Evolutionary conservation across 2,797 vertebrate species (phyloP), one percentile per base, ranked within the genome.

Genomic region (Chelon labrosus): DNA sequence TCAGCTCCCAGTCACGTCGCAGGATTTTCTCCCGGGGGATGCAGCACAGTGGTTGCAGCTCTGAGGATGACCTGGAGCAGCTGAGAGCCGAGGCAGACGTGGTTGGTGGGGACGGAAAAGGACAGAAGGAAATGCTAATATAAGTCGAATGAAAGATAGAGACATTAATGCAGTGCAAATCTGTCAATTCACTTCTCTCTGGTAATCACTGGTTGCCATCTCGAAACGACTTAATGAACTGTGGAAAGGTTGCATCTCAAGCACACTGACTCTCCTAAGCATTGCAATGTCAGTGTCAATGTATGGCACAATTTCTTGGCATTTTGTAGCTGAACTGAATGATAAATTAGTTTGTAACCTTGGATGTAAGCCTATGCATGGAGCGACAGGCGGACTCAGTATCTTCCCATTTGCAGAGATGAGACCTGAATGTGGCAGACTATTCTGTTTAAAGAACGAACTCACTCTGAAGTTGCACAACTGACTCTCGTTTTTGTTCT

Each of bases 21-120:
- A 85, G 70, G 67, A 47, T 92, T 44, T 94, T 94, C 77, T 85
- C 87, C 4, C 80, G 65, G 12, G 77, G 65, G 19, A 53, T 35
- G 70, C 86, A 71, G 51, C 84, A 70, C 59, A 84, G 82, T 2
- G 55, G 64, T 14, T 89, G 85, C 74, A 91, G 91, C 86, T 94
- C 92, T 1, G 93, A 91, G 69, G 92, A 93, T 25, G 85, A 94
- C 52, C 85, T 90, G 63, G 88, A 90, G 39, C 79, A 75, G 50
- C 38, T 25, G 11, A 73, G 62, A 38, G 27, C 53, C 0, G 78
- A 74, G 61, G 25, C 14, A 3, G 65, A 58, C 37, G 10, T 58
- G 50, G 59, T 31, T 3, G 31, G 20, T 27, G 70, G 59, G 25
- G 56, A 81, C 14, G n/a, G 14, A 60, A 47, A 64, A 51, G 51